Percentiles rank a stretch among this genome's conserved stretches.
Evolutionary conservation across 2,113 vertebrate species (phyloP).

Genomic region (Lota lota): DNA sequence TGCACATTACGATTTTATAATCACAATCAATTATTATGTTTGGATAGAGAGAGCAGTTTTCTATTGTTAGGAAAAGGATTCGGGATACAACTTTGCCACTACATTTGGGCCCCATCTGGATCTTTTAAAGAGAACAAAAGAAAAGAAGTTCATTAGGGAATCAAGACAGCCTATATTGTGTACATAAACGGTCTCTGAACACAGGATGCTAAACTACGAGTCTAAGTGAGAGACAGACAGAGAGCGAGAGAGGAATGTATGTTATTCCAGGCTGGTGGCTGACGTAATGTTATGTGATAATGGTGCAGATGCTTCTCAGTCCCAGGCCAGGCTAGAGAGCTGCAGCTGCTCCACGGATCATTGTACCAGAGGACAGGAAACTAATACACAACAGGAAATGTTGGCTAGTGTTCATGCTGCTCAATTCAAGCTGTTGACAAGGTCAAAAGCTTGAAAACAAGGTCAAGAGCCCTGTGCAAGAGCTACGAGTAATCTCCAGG

Average conservation of each 20-base stretch:
- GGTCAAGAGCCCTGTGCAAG: neutral
- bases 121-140: too few species aligned
- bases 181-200: neutral
- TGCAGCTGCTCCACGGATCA: slow-evolving; percentile 28
- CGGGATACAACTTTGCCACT: too few species aligned
- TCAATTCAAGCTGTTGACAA: slow-evolving; percentile 6
- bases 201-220: neutral
- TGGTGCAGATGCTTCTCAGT: slow-evolving; percentile 15
- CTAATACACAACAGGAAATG: slow-evolving; percentile 8
- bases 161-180: too few species aligned
- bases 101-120: too few species aligned
- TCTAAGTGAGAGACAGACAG: too few species aligned
- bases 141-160: too few species aligned
- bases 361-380: neutral
- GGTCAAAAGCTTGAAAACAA: neutral
- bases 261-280: neutral
- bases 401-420: slow-evolving; percentile 3
- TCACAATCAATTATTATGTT: too few species aligned
- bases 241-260: slow-evolving; percentile 7
- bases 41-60: too few species aligned
- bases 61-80: too few species aligned
- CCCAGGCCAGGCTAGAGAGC: neutral
- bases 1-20: too few species aligned
- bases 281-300: slow-evolving; percentile 14
- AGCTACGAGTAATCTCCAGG: slow-evolving; percentile 10